phyloP scores from a whole-genome alignment of 2,888 invertebrate species.

The Torymus auratus region DNA sequence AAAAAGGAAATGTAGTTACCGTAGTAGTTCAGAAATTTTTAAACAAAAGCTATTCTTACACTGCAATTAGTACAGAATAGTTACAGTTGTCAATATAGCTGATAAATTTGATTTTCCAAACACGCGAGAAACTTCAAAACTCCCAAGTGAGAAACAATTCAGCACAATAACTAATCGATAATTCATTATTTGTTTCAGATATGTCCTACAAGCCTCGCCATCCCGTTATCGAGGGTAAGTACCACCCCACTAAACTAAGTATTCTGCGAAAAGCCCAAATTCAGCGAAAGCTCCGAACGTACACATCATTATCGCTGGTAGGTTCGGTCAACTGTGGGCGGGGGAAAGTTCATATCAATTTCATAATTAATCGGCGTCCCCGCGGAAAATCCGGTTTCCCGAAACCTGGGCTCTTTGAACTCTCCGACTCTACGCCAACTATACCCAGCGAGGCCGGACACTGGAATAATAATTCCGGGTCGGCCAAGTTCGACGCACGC shows the following conservation, averaged over 20 bases:
- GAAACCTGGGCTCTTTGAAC: conserved; percentile 2
- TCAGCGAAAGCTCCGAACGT: no score
- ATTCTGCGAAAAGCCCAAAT: no score
- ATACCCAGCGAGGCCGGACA: neutral
- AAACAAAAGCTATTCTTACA: no score
- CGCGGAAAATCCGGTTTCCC: conserved; percentile 11
- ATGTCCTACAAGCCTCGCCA: conserved; percentile 83
- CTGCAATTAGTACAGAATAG: no score
- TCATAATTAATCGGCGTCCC: conserved; percentile 29
- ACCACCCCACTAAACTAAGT: neutral
- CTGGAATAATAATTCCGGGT: conserved; percentile 24
- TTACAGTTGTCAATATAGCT: no score
- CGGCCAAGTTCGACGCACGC: conserved; percentile 2
- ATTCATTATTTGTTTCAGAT: conserved; percentile 79
- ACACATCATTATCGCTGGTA: no score
- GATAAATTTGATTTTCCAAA: no score
- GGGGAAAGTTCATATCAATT: neutral
- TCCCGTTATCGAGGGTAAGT: conserved; percentile 82
- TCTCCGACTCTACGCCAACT: neutral
- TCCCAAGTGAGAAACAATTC: neutral
- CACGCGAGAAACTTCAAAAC: no score
- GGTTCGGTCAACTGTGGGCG: no score
- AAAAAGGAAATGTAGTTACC: no score
- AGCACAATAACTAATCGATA: conserved; percentile 43
- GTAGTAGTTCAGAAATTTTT: no score